A percentile compares a stretch with the other conserved stretches of the same genome.
Evolutionary conservation across 2,797 vertebrate genomes (phyloP).

Genomic region (Spizella passerina): DNA sequence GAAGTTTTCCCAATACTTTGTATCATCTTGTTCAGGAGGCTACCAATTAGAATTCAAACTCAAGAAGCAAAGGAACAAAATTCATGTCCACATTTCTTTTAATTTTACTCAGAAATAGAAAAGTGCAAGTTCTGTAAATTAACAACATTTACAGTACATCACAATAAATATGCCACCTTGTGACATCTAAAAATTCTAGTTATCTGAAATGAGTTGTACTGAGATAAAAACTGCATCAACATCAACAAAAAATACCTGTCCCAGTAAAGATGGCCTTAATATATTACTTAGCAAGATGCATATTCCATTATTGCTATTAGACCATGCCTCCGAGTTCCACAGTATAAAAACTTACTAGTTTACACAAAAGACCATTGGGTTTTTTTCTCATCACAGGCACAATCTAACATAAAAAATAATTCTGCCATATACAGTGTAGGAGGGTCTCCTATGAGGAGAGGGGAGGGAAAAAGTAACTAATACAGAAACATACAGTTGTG

Average conservation of each 20-base stretch:
- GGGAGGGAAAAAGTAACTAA: background rate
- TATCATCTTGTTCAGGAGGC: background rate
- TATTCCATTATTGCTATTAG: slow-evolving; percentile 73
- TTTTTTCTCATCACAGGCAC: slow-evolving; percentile 72
- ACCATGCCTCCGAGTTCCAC: slow-evolving; percentile 70
- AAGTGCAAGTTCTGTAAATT: slow-evolving; percentile 73
- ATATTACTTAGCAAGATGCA: slow-evolving; percentile 60
- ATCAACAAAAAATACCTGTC: slow-evolving; percentile 65
- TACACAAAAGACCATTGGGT: slow-evolving; percentile 61
- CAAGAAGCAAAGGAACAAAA: slow-evolving; percentile 36
- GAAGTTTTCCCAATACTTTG: background rate
- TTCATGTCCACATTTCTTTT: slow-evolving; percentile 1
- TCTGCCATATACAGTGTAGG: slow-evolving; percentile 45
- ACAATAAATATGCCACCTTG: slow-evolving; percentile 70
- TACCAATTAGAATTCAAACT: background rate
- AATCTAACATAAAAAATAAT: slow-evolving; percentile 74
- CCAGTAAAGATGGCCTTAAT: slow-evolving; percentile 52
- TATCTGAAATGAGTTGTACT: slow-evolving; percentile 33
- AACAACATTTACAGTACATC: slow-evolving; percentile 64
- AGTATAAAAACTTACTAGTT: slow-evolving; percentile 66
- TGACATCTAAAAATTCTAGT: slow-evolving; percentile 65
- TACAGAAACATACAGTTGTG: background rate
- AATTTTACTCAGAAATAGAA: slow-evolving; percentile 71
- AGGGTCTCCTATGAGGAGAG: background rate
- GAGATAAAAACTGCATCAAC: slow-evolving; percentile 64